These are phyloP conservation scores for Drosophila tanythrix DNA, from an alignment of 2,888 invertebrate species.

Conservation along the genomic window DNA sequence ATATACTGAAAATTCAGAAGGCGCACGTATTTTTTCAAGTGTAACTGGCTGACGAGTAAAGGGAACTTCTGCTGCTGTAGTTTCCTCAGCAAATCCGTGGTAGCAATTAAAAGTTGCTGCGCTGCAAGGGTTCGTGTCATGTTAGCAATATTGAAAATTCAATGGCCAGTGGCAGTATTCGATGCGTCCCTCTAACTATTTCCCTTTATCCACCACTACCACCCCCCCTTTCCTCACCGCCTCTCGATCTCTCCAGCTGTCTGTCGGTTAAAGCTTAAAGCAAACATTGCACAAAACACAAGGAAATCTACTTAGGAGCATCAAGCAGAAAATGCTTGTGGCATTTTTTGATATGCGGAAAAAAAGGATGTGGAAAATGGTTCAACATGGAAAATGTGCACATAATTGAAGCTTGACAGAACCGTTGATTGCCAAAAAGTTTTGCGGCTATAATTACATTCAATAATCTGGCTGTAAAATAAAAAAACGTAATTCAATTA, in stretches of 20 bases:
- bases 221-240: neutral
- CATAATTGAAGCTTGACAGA: slow-evolving; percentile 23
- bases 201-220: neutral
- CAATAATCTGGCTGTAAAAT: neutral
- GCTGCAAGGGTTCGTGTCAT: slow-evolving; percentile 47
- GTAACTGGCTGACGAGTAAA: slow-evolving; percentile 3
- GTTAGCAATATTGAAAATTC: slow-evolving; percentile 54
- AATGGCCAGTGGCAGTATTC: slow-evolving; percentile 34
- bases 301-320: slow-evolving; percentile 27
- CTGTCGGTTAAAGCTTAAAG: slow-evolving; percentile 28
- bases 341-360: slow-evolving; percentile 11
- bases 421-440: neutral
- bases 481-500: neutral
- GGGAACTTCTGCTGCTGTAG: neutral
- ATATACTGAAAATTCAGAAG: neutral
- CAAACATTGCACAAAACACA: slow-evolving; percentile 34
- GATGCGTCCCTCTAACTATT: slow-evolving; percentile 15
- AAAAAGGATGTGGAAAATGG: slow-evolving; percentile 2
- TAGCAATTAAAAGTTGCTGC: slow-evolving; percentile 73
- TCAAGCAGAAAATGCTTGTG: slow-evolving; percentile 14
- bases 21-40: neutral
- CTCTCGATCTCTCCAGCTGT: neutral
- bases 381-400: slow-evolving; percentile 20
- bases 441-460: neutral
- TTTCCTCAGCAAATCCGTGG: slow-evolving; percentile 56